A percentile compares a stretch with the other conserved stretches of the same genome.
Conservation (phyloP, 2,113 vertebrate genomes). For the Chloropsis hardwickii region DNA sequence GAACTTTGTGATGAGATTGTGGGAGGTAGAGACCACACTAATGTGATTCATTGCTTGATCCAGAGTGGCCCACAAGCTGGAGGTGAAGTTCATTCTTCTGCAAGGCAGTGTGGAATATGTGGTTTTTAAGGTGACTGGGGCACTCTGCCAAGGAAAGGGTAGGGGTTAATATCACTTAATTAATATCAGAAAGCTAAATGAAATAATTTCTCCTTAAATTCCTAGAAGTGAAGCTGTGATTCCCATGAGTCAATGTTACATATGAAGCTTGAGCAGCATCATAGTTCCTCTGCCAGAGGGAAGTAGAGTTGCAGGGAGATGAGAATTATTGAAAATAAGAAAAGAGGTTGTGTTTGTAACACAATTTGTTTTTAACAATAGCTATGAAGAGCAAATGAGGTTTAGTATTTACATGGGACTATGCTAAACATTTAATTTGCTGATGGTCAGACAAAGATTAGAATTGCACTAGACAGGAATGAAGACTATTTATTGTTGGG, state of each 20-base stretch:
- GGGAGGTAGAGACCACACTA: not conserved
- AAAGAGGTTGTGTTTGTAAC: no score
- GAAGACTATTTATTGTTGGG: not conserved
- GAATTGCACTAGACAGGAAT: not conserved
- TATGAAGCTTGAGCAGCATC: accelerated
- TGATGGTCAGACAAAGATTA: not conserved
- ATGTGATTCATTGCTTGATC: not conserved
- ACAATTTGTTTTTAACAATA: not conserved
- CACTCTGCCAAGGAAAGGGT: not conserved
- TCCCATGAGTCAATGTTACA: not conserved
- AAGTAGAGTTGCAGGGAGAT: not conserved
- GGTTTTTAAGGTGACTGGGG: not conserved
- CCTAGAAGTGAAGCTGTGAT: not conserved
- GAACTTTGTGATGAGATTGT: not conserved
- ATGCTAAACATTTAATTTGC: not conserved
- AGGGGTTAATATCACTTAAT: not conserved
- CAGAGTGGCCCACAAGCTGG: not conserved
- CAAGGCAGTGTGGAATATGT: not conserved
- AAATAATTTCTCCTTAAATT: not conserved
- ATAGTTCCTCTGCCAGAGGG: not conserved
- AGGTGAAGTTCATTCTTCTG: not conserved
- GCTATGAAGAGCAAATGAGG: not conserved
- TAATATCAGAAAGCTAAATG: not conserved
- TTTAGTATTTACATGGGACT: not conserved
- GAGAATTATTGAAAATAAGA: not conserved